Evolutionary conservation across 2,797 vertebrate species (phyloP), one percentile per base, ranked within the genome.

Genomic region (Pipistrellus kuhlii): DNA sequence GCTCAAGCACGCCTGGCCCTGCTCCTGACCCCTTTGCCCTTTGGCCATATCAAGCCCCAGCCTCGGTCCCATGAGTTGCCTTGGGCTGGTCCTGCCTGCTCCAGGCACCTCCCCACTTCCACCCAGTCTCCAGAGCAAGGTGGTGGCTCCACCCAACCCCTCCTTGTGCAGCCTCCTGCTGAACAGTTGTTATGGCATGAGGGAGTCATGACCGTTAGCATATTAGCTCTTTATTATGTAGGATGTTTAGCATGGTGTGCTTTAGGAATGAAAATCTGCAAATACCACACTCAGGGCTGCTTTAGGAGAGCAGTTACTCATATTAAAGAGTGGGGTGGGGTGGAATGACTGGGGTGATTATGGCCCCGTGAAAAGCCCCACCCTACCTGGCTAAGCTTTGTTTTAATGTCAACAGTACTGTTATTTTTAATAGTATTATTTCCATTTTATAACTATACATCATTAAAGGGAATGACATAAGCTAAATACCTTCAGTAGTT

Each of bases 371-470:
- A 38, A 75, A 46, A 3, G 23, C 3, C 9, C 35, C 35, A 5
- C 23, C 4, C 14, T 13, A 5, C 18, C 15, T 20, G 51, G 0
- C 1, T 12, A 51, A 46, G 3, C 0, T 3, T 27, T 4, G 0
- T 73, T 48, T 71, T n/a, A 77, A 78, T 75, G 55, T 38, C 66
- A 64, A 23, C 38, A 41, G 4, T 1, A 1, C 14, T 46, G 46
- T 17, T 71, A 57, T 86, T 81, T 62, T 59, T 84, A 76, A 92
- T 76, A 12, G 41, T 86, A 59, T 95, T 72, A 46, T 55, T 82
- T 13, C 25, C 64, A 55, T 30, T 71, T 88, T 48, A 25, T 66
- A 76, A n/a, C 62, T 59, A 41, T 20, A 32, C 57, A 69, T 68
- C 73, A 83, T 51, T 64, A 88, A 77, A 55, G 17, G 21, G 44